Percentiles rank a stretch among this genome's conserved stretches.
Conservation (phyloP, 2,888 invertebrate species). For the Adelphocoris suturalis region DNA sequence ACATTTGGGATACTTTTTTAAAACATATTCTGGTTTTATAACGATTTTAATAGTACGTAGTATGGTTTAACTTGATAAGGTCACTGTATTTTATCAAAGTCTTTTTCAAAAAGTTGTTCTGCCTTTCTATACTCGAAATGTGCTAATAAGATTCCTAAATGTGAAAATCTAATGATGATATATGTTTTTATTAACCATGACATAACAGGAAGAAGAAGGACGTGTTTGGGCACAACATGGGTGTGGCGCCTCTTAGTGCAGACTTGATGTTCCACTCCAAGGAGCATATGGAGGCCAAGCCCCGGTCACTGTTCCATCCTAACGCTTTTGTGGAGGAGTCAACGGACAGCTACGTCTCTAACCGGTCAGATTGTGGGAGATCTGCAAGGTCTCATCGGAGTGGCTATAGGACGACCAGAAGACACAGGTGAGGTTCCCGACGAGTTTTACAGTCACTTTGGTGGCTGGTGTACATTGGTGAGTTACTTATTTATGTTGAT, state of each 20-base stretch:
- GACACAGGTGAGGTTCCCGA: slow-evolving; percentile 65
- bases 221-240: slow-evolving; percentile 70
- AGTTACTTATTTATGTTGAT: no score
- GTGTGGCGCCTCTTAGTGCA: slow-evolving; percentile 75
- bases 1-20: no score
- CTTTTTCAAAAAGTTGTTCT: no score
- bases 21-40: no score
- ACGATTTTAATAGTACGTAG: no score
- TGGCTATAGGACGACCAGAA: slow-evolving; percentile 29
- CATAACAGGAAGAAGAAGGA: slow-evolving; percentile 72
- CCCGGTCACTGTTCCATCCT: slow-evolving; percentile 76
- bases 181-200: background rate
- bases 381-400: slow-evolving; percentile 71
- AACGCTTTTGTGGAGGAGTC: slow-evolving; percentile 77
- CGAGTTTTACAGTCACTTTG: no score
- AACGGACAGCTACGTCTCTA: slow-evolving; percentile 75
- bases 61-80: no score
- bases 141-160: background rate
- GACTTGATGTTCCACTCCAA: slow-evolving; percentile 74
- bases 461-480: no score
- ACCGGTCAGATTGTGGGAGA: slow-evolving; percentile 75
- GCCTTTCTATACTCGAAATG: background rate
- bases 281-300: slow-evolving; percentile 75
- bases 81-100: no score
- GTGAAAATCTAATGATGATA: background rate